Percentiles rank a stretch among this genome's conserved stretches.
These are phyloP conservation scores for Sebastes iracundus DNA, from an alignment of 2,797 vertebrate genomes.

Conservation along the genomic window DNA sequence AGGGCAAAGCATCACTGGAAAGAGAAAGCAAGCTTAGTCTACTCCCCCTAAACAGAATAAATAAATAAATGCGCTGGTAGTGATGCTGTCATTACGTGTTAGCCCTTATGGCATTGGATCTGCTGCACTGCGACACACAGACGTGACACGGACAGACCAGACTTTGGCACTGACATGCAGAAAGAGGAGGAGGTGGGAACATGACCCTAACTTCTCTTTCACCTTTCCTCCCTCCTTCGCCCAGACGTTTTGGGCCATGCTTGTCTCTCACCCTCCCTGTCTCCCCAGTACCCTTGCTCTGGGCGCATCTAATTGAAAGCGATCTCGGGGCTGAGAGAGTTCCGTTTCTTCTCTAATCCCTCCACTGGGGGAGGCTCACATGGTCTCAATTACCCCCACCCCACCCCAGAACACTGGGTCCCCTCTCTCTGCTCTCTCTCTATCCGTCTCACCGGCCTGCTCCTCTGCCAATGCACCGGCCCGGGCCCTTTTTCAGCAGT, in stretches of 20 bases:
- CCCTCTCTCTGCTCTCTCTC: constrained; percentile 80
- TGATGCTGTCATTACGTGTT: constrained; percentile 5
- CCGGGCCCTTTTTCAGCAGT: constrained; percentile 89
- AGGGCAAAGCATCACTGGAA: neutral
- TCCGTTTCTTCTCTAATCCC: constrained; percentile 98
- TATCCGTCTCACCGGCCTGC: constrained; percentile 65
- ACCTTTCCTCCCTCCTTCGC: constrained; percentile 55
- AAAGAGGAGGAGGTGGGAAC: constrained; percentile 75
- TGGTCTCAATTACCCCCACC: constrained; percentile 96
- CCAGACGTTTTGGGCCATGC: constrained; percentile 42
- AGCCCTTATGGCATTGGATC: constrained; percentile 60
- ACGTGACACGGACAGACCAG: constrained; percentile 78
- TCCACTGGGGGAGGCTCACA: constrained; percentile 93
- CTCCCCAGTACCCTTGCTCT: constrained; percentile 87
- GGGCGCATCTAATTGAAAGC: constrained; percentile 99
- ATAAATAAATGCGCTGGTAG: neutral
- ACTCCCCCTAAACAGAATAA: neutral
- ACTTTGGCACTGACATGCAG: constrained; percentile 47
- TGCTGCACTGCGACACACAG: constrained; percentile 67
- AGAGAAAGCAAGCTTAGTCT: neutral
- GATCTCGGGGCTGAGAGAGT: constrained; percentile 93
- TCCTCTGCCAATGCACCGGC: constrained; percentile 77
- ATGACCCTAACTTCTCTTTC: constrained; percentile 65
- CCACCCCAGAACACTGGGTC: constrained; percentile 83
- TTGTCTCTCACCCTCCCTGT: constrained; percentile 88